Evolutionary conservation across 2,888 invertebrate species (phyloP), one percentile per base, ranked within the genome.

Genomic region (Chloromyia formosa): DNA sequence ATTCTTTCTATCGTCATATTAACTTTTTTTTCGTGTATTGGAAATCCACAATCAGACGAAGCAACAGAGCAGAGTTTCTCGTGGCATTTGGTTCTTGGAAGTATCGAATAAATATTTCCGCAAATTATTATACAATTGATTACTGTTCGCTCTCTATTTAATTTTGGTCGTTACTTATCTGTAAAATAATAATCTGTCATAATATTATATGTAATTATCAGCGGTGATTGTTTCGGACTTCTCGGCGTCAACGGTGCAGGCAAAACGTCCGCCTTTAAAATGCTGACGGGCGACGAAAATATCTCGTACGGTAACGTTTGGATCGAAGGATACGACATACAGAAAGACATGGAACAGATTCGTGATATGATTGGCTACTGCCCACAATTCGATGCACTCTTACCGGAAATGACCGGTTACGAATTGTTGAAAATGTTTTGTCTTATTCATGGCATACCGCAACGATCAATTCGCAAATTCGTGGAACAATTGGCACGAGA

Each of bases 201-300:
- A n/a, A n/a, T n/a, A n/a, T n/a, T n/a, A n/a, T n/a, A n/a, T n/a
- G n/a, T n/a, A n/a, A n/a, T n/a, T 35, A 35, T 35, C 27, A 35
- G 81, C n/a, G 42, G 73, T 89, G 93, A 93, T 83, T 93, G 92
- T 80, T 93, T 93, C 80, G 93, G 93, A 10, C 84, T 93, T 23
- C 84, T 93, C 56, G 93, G 93, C 0, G 90, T 93, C 0, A 93
- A 94, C 82, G 93, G 94, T 4, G 93, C 93, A 0, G 93, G 93
- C 0, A 94, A 93, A 83, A 93, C 93, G 0, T 90, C 91, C 0
- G 94, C 94, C 0, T 95, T 95, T 83, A 92, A 91, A 84, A 93
- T 94, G 91, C 85, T 94, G 77, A 94, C 94, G 76, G 94, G 94
- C 0, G 94, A 93, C 81, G 90, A 90, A 79, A 82, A 84, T 10